Evolutionary conservation across 2,888 invertebrate species (phyloP).

Genomic region (Melangyna quadrimaculata): DNA sequence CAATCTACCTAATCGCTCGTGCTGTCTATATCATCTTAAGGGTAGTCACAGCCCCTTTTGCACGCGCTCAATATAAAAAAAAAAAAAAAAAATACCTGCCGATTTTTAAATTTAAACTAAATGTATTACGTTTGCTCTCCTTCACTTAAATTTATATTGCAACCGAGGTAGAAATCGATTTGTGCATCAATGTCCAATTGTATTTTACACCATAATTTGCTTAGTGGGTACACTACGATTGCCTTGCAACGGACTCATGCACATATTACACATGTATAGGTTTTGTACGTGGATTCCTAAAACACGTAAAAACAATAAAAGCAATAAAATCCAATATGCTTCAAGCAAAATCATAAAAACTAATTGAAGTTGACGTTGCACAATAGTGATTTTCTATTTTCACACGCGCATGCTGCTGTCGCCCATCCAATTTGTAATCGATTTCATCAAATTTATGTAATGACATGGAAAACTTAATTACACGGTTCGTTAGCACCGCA

Average conservation of each 20-base stretch:
- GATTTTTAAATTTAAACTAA: background rate
- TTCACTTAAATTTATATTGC: background rate
- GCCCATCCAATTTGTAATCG: conserved; percentile 45
- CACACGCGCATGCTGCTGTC: background rate
- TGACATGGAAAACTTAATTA: conserved; percentile 70
- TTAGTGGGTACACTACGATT: background rate
- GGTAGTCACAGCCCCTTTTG: no score
- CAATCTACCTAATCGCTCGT: no score
- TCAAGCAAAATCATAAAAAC: conserved; percentile 26
- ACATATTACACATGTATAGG: no score
- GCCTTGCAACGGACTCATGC: no score
- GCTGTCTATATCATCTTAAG: no score
- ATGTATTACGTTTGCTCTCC: background rate
- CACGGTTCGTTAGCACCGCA: conserved; percentile 64
- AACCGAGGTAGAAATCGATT: background rate
- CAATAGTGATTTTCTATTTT: conserved; percentile 27
- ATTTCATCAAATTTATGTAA: conserved; percentile 73
- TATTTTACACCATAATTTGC: background rate
- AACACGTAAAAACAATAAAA: background rate
- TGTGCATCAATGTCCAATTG: conserved; percentile 6
- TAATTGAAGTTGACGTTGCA: conserved; percentile 31
- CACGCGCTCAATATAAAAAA: no score
- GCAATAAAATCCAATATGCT: conserved; percentile 29
- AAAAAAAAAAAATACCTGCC: no score
- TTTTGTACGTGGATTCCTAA: no score